A percentile compares a stretch with the other conserved stretches of the same genome.
Evolutionary conservation across 2,113 vertebrate species (phyloP).

Genomic region (Nycticebus coucang): DNA sequence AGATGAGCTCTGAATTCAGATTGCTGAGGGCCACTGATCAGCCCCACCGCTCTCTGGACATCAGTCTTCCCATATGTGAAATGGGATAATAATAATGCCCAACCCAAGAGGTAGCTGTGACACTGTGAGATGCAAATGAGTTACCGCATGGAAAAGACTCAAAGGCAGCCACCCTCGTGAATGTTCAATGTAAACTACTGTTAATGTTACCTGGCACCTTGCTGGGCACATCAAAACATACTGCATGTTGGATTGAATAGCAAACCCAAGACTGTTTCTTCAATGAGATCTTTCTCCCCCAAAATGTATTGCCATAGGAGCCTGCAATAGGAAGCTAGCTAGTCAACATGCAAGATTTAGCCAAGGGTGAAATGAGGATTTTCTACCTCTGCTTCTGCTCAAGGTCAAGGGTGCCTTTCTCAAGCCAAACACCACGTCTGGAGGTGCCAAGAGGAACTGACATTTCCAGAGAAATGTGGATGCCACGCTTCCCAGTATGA

Average conservation of each 20-base stretch:
- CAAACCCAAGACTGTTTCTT: neutral
- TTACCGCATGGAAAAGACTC: neutral
- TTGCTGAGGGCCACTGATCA: accelerated
- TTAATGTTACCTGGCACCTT: accelerated
- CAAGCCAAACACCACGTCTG: neutral
- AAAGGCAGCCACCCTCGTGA: neutral
- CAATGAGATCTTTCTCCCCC: neutral
- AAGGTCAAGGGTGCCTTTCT: conserved; percentile 24
- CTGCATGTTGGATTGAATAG: neutral
- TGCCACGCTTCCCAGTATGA: neutral
- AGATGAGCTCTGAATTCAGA: neutral
- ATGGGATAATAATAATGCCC: neutral
- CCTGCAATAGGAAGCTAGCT: neutral
- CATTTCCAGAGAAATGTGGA: neutral
- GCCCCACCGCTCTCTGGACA: accelerated
- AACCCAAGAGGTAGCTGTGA: accelerated
- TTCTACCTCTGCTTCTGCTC: neutral
- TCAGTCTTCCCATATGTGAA: neutral
- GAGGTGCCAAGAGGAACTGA: neutral
- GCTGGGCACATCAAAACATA: neutral
- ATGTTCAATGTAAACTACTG: accelerated
- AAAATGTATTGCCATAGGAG: accelerated
- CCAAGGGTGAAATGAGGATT: too few species aligned
- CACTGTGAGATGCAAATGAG: neutral
- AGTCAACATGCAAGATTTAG: neutral